Percentiles rank a stretch among this genome's conserved stretches.
Evolutionary conservation across 1,140 invertebrate species (phyloP).

Genomic region (Philopotamus ludificatus): DNA sequence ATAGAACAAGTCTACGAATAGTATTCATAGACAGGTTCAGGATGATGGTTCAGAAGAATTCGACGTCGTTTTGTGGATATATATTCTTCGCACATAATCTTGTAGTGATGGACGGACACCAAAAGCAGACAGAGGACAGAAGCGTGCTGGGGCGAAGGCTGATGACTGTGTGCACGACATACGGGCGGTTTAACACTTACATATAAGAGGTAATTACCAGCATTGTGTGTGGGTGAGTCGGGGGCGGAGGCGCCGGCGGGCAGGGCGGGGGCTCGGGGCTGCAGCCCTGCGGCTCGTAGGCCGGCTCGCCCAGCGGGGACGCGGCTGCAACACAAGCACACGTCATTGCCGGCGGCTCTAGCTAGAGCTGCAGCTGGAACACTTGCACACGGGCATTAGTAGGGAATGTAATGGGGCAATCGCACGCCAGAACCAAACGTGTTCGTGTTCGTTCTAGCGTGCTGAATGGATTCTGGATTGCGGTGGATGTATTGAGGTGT

Average conservation of each 20-base stretch:
- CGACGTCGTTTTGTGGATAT: too few species aligned
- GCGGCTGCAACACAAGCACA: slow-evolving; percentile 45
- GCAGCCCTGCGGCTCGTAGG: slow-evolving; percentile 50
- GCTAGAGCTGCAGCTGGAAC: not conserved
- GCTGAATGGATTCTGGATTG: not conserved
- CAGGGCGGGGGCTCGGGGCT: slow-evolving; percentile 55
- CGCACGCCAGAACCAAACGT: not conserved
- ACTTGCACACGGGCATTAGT: not conserved
- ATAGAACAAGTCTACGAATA: too few species aligned
- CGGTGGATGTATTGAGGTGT: not conserved
- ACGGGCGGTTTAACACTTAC: slow-evolving; percentile 61
- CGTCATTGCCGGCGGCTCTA: not conserved
- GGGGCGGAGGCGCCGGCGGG: slow-evolving; percentile 48
- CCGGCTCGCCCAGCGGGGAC: slow-evolving; percentile 51
- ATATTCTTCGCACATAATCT: too few species aligned
- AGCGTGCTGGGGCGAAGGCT: not conserved
- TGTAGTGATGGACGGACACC: too few species aligned
- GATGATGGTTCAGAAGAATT: too few species aligned
- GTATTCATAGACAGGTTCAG: too few species aligned
- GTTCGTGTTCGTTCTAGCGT: not conserved
- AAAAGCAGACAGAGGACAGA: not conserved
- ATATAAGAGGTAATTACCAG: slow-evolving; percentile 70
- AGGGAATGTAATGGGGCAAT: not conserved
- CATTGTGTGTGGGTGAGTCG: slow-evolving; percentile 58
- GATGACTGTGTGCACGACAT: slow-evolving; percentile 49